Conservation (phyloP, 1,140 invertebrate species). For the Scylla paramamosain region DNA sequence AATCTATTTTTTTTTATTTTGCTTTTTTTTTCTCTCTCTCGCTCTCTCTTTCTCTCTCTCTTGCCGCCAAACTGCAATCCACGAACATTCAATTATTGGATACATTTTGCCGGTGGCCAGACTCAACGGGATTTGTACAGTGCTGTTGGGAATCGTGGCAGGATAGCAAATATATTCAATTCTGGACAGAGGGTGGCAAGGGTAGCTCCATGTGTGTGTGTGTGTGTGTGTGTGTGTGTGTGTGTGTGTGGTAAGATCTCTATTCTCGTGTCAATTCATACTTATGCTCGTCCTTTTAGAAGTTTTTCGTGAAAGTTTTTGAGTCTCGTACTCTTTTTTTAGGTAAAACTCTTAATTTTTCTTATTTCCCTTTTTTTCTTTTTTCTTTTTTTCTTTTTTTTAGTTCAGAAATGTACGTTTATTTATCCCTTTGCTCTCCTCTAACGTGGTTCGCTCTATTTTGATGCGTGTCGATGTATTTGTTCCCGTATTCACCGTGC, state of each 20-base stretch:
- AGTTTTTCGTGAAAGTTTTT: neutral
- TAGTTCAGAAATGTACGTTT: neutral
- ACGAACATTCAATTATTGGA: constrained; percentile 7
- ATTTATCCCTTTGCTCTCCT: neutral
- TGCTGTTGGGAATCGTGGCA: neutral
- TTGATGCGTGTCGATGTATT: neutral
- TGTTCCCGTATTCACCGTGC: neutral
- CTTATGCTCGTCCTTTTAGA: neutral
- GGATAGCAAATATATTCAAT: too few relatives aligned
- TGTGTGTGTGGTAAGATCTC: neutral
- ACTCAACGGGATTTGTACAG: neutral
- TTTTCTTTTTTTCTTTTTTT: neutral
- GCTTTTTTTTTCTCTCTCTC: neutral
- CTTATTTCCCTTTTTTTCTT: neutral
- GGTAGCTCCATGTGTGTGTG: neutral
- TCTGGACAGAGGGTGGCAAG: too few relatives aligned
- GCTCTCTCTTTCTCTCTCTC: neutral
- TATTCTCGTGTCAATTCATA: neutral
- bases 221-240: neutral
- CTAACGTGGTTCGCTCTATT: neutral
- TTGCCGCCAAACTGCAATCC: neutral
- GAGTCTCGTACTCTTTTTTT: too few relatives aligned
- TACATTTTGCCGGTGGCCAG: neutral
- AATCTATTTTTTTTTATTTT: neutral
- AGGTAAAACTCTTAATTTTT: neutral